phyloP scores from a whole-genome alignment of 2,797 vertebrate species.

The Scleropages formosus region DNA sequence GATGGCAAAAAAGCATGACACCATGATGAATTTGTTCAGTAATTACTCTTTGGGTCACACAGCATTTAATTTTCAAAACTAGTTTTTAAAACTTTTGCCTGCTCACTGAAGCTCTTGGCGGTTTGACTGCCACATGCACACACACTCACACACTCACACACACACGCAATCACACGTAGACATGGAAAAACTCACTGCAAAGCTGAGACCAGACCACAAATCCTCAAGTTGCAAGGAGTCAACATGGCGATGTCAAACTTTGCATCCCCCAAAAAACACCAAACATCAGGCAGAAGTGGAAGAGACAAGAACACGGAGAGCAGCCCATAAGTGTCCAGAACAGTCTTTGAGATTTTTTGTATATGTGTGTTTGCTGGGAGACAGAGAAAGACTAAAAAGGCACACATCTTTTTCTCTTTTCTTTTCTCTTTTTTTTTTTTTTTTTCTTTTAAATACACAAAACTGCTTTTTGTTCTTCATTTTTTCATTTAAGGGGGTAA shows the following conservation, averaged over 20 bases:
- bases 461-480: slow-evolving; percentile 71
- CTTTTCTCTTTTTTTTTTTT: slow-evolving; percentile 70
- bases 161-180: slow-evolving; percentile 32
- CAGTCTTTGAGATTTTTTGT: slow-evolving; percentile 47
- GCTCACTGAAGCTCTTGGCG: not conserved
- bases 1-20: too few species aligned
- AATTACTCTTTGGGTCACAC: too few species aligned
- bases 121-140: not conserved
- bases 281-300: slow-evolving; percentile 40
- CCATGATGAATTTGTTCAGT: too few species aligned
- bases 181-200: slow-evolving; percentile 63
- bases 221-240: slow-evolving; percentile 45
- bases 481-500: slow-evolving; percentile 72
- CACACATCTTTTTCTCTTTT: slow-evolving; percentile 60
- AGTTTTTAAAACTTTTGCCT: too few species aligned
- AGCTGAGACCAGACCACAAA: slow-evolving; percentile 44
- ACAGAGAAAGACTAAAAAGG: slow-evolving; percentile 59
- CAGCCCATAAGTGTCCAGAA: slow-evolving; percentile 41
- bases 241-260: slow-evolving; percentile 38
- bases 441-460: slow-evolving; percentile 67
- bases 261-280: slow-evolving; percentile 35
- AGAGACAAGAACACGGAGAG: slow-evolving; percentile 33
- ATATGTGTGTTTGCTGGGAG: slow-evolving; percentile 64
- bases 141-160: slow-evolving; percentile 21
- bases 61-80: too few species aligned